Evolutionary conservation across 2,888 invertebrate genomes (phyloP).

Genomic region (Mimas tiliae): DNA sequence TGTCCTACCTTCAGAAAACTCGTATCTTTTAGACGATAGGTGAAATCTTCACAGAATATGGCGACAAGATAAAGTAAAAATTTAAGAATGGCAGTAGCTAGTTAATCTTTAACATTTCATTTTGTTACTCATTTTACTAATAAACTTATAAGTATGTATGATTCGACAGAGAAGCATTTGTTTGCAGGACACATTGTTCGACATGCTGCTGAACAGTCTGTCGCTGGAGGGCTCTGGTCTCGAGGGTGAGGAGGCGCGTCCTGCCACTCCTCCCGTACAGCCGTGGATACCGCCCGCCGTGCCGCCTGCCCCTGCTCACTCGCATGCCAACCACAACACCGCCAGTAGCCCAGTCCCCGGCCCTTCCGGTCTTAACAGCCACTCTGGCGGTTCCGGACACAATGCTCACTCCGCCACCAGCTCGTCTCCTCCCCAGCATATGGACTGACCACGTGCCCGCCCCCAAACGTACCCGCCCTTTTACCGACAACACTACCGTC

Average conservation of each 20-base stretch:
- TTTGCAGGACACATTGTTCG: constrained; percentile 73
- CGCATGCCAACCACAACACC: constrained; percentile 31
- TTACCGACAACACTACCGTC: constrained; percentile 42
- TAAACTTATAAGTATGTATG: neutral
- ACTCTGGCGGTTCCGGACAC: too few species aligned
- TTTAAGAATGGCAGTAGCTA: too few species aligned
- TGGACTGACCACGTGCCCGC: constrained; percentile 43
- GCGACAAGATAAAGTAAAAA: too few species aligned
- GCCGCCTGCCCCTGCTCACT: constrained; percentile 35
- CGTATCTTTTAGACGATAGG: too few species aligned
- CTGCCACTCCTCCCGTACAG: constrained; percentile 65
- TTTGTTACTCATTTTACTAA: neutral
- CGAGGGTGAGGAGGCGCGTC: constrained; percentile 44
- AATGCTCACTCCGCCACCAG: neutral
- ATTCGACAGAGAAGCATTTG: neutral
- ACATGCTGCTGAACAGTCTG: constrained; percentile 73
- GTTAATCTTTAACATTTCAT: neutral
- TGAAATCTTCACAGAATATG: too few species aligned
- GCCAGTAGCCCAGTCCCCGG: constrained; percentile 31
- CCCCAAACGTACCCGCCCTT: constrained; percentile 31
- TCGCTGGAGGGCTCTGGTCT: constrained; percentile 67
- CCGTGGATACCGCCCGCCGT: constrained; percentile 64
- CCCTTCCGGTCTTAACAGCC: too few species aligned
- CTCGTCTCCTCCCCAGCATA: constrained; percentile 12
- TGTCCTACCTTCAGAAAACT: too few species aligned